Evolutionary conservation across 1,140 invertebrate species (phyloP).

Genomic region (Eupristina koningsbergeri): DNA sequence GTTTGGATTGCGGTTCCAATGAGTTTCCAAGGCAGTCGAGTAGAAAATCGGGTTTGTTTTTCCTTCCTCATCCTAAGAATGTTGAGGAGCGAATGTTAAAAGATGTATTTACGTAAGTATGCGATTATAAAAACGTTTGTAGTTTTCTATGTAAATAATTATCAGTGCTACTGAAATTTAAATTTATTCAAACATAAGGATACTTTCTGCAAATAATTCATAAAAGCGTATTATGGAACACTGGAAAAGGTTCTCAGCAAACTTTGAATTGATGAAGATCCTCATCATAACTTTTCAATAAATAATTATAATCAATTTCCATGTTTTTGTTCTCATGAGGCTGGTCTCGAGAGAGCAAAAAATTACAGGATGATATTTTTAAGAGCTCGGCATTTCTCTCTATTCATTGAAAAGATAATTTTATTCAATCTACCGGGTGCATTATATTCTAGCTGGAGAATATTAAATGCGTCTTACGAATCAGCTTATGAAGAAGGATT

Average conservation of each 20-base stretch:
- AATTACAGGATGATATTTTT: no score
- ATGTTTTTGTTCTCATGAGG: not conserved
- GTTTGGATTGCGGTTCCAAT: conserved; percentile 33
- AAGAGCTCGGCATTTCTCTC: no score
- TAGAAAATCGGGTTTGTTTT: conserved; percentile 29
- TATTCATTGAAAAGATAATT: no score
- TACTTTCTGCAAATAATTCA: not conserved
- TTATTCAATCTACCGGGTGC: no score
- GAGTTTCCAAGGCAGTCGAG: conserved; percentile 3
- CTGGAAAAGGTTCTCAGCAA: not conserved
- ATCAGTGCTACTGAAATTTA: not conserved
- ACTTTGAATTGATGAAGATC: not conserved
- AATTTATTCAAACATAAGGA: not conserved
- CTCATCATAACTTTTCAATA: not conserved
- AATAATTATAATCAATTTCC: not conserved
- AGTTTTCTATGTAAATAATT: not conserved
- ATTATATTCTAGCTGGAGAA: no score
- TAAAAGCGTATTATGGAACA: not conserved
- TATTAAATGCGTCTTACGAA: no score
- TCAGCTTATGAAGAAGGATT: no score
- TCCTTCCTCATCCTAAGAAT: not conserved
- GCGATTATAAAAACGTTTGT: not conserved
- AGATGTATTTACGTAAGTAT: not conserved
- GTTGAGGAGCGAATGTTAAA: conserved; percentile 3
- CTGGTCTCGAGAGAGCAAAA: not conserved